Evolutionary conservation across 2,113 vertebrate species (phyloP).

Genomic region (Crotalus tigris): DNA sequence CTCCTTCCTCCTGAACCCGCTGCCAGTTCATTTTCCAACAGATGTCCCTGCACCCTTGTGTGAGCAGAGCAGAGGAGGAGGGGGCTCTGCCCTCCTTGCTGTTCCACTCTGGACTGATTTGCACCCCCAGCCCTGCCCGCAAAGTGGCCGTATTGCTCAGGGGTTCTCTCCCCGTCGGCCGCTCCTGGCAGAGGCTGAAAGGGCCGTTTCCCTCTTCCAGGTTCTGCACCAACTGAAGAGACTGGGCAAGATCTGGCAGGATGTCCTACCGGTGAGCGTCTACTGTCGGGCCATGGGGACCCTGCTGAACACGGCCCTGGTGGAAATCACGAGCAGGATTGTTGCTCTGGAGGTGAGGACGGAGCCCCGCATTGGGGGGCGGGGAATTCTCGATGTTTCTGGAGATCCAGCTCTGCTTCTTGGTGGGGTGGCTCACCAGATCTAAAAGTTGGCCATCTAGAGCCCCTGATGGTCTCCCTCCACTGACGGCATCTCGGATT

Average conservation of each 20-base stretch:
- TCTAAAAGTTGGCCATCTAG: background rate
- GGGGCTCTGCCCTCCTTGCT: background rate
- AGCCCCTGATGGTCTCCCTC: background rate
- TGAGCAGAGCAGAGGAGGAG: background rate
- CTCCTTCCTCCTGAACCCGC: too few species aligned
- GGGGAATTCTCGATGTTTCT: accelerated
- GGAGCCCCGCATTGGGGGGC: accelerated
- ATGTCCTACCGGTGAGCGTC: constrained; percentile 86
- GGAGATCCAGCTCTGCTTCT: too few species aligned
- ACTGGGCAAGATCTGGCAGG: constrained; percentile 92
- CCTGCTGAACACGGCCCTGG: constrained; percentile 84
- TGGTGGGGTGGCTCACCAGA: background rate
- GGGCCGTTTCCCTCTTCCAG: constrained; percentile 58
- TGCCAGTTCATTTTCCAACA: background rate
- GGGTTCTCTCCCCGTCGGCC: background rate
- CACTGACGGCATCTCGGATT: background rate
- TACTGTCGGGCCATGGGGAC: constrained; percentile 96
- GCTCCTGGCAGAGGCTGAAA: background rate
- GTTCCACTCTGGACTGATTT: background rate
- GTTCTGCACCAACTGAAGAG: constrained; percentile 91
- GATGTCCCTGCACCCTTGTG: background rate
- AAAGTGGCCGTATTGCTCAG: background rate
- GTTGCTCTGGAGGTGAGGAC: constrained; percentile 84
- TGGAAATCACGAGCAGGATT: constrained; percentile 83
- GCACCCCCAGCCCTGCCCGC: background rate